Evolutionary conservation across 2,113 vertebrate genomes (phyloP), one percentile per base, ranked within the genome.

Genomic region (Lasiurus cinereus): DNA sequence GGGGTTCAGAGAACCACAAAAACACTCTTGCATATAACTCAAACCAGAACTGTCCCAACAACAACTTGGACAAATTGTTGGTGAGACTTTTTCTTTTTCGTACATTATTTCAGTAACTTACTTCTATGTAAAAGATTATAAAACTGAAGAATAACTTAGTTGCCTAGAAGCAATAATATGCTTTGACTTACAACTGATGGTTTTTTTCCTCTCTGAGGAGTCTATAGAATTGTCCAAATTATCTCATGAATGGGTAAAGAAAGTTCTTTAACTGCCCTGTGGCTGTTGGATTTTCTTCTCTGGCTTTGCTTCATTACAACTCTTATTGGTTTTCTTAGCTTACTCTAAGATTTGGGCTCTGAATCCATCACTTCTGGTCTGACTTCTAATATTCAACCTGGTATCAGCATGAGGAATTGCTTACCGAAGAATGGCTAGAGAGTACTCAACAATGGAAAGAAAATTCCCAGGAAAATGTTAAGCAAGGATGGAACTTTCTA

Each of bases 61-160:
- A 83, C 15, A 82, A 54, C 29, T 48, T 86, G 29, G 43, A 36
- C 59, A 56, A 50, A 39, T 18, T 77, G 4, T 89, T 86, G 46
- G 13, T 48, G 16, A 94, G 64, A 27, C 29, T 24, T 91, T 87
- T 94, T 78, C 9, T 16, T 70, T 73, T 90, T 54, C 78, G 31
- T n/a, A 36, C 12, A 64, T 72, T 70, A 78, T 85, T 88, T 83
- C 21, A 78, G 8, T 85, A 90, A 86, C 6, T 96, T 54, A 78
- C 24, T 92, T 76, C 62, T 73, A 78, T 93, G n/a, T 43, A 90
- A 18, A 56, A 66, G 22, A 72, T 88, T 92, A 50, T 72, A 90
- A 91, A 74, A 56, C 7, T 36, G 78, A 80, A 76, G 27, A 88
- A 22, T 78, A 74, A 94, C 9, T 88, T 69, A 59, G 33, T 73